A percentile compares a stretch with the other conserved stretches of the same genome.
These are phyloP conservation scores for Ruditapes philippinarum DNA, from an alignment of 1,140 invertebrate species.

Conservation along the genomic window DNA sequence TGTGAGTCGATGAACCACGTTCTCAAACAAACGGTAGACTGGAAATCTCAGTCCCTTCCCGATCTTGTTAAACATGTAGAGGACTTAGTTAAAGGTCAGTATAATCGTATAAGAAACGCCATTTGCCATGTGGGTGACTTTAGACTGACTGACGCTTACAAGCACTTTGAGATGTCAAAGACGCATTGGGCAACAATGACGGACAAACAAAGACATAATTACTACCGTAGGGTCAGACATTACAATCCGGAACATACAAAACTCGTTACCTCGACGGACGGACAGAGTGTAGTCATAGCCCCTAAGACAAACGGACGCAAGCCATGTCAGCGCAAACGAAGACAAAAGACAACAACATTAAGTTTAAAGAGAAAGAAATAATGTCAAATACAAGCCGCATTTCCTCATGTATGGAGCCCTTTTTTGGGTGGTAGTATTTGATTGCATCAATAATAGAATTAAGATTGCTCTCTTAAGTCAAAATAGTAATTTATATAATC, in stretches of 20 bases:
- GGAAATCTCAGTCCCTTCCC: not conserved
- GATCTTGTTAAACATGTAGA: not conserved
- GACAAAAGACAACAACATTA: not conserved
- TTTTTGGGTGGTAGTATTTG: too few species aligned
- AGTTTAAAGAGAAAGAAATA: not conserved
- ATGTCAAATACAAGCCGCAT: too few species aligned
- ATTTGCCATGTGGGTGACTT: not conserved
- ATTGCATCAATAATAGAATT: too few species aligned
- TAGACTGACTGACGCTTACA: not conserved
- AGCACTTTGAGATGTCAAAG: not conserved
- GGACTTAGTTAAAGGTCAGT: not conserved
- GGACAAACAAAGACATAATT: not conserved
- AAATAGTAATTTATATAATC: too few species aligned
- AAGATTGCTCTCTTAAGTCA: too few species aligned
- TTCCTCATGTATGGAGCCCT: too few species aligned
- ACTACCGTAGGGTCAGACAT: not conserved
- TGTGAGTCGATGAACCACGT: too few species aligned
- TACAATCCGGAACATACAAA: not conserved
- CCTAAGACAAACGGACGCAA: not conserved
- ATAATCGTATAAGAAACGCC: not conserved
- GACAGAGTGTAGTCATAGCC: not conserved
- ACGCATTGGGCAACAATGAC: slow-evolving; percentile 2
- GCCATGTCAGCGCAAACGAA: not conserved
- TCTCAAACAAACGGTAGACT: not conserved
- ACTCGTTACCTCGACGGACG: not conserved